Base-by-base conservation (phyloP, 2,113 vertebrate species). In the Arenaria interpres region DNA sequence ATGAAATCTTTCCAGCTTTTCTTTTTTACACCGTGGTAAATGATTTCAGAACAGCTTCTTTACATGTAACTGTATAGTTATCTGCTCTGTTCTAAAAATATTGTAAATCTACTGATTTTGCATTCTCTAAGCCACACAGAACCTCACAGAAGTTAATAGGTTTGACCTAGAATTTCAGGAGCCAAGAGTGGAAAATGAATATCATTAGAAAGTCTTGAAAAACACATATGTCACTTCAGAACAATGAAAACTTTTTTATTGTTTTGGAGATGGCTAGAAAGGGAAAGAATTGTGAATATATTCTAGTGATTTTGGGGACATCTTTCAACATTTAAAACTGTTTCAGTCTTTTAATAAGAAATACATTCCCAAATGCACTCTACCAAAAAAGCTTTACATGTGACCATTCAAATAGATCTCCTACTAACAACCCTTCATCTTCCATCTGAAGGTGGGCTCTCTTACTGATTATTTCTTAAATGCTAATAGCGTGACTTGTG, bases 101-200 rank as follows among this genome's bases (percentile, higher is more conserved):
- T 13, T 88, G 69, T 89, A 82, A 86, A 60, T 63, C 90, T 72
- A 87, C 56, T 77, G 83, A 67, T 92, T 94, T 90, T 95, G 25
- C 74, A 77, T 88, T 89, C 54, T 95, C 77, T 88, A 69, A 93
- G 84, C 48, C 59, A 76, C 54, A 74, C 10, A 83, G 51, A 89
- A 66, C 74, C 53, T 91, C 83, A 81, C 23, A 81, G 73, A 93
- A 95, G 57, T 95, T 94, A 97, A 97, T 87, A 89, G 57, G 53
- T 87, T 95, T 92, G 95, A 96, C 96, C 91, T 79, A 94, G 80
- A 88, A 93, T 92, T 96, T 95, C 84, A 85, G 74, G 54, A 95
- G 54, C 91, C 77, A 82, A 33, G 16, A 89, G 81, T 79, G 77
- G 86, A 96, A 95, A 95, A 92, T 51, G 22, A 92, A 20, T 67